Conservation (phyloP, 1,140 invertebrate genomes). For the Drosophila melanica region DNA sequence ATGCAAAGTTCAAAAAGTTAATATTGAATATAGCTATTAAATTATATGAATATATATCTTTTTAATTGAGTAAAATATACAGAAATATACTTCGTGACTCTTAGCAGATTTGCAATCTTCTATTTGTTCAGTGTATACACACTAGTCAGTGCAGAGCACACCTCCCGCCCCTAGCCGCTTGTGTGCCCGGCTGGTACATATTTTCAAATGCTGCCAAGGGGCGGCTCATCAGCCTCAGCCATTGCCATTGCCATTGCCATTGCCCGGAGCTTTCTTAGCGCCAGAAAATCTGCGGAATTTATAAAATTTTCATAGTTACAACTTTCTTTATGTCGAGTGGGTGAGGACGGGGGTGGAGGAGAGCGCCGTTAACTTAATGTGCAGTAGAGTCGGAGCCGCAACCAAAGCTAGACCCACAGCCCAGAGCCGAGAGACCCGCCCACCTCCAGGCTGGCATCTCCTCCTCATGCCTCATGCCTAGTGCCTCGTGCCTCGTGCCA, state of each 20-base stretch:
- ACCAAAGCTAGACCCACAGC: neutral
- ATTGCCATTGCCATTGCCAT: conserved; percentile 28
- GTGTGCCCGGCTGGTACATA: conserved; percentile 5
- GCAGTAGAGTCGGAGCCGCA: conserved; percentile 39
- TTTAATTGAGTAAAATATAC: too few relatives aligned
- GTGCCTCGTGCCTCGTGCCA: neutral
- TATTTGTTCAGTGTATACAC: conserved; percentile 38
- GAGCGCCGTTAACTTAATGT: conserved; percentile 61
- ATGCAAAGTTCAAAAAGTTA: too few relatives aligned
- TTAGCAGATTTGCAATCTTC: too few relatives aligned
- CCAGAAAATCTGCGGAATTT: conserved; percentile 81
- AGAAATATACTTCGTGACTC: too few relatives aligned
- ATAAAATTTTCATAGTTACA: conserved; percentile 83
- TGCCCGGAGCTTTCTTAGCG: conserved; percentile 63
- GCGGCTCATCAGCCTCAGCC: conserved; percentile 35
- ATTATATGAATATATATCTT: too few relatives aligned
- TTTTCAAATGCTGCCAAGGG: conserved; percentile 38
- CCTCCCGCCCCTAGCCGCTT: neutral
- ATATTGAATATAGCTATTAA: too few relatives aligned
- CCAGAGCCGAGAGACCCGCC: neutral
- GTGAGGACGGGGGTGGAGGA: neutral
- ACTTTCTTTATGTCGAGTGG: conserved; percentile 70
- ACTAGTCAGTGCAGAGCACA: conserved; percentile 41
- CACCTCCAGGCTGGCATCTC: neutral
- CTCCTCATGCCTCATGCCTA: neutral